These are phyloP conservation scores for Pentalonia nigronervosa DNA, from an alignment of 1,140 invertebrate species.

Conservation along the genomic window DNA sequence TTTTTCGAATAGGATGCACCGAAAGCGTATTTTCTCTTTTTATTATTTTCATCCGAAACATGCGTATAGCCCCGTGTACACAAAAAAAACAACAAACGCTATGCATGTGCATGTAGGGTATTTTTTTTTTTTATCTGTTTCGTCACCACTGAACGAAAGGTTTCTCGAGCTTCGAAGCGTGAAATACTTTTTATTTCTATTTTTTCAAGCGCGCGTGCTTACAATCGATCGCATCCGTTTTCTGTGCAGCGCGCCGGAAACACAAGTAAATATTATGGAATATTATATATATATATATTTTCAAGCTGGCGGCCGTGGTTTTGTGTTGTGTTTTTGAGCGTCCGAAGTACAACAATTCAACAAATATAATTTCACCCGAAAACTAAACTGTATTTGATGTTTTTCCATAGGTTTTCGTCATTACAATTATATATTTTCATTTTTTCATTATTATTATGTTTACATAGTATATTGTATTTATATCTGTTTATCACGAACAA, in stretches of 20 bases:
- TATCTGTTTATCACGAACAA: neutral
- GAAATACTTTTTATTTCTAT: conserved; percentile 10
- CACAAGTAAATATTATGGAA: neutral
- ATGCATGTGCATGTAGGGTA: neutral
- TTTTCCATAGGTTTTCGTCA: neutral
- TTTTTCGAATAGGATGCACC: conserved; percentile 6
- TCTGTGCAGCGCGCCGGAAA: neutral
- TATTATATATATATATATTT: neutral
- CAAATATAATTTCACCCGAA: neutral
- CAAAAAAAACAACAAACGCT: neutral
- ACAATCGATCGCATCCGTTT: neutral
- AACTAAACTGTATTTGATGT: neutral
- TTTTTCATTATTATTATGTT: neutral
- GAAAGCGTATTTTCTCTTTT: neutral
- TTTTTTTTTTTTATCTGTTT: neutral
- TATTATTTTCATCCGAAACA: neutral
- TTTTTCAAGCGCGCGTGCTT: neutral
- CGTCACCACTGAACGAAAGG: neutral
- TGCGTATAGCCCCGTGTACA: neutral
- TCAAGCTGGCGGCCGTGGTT: neutral
- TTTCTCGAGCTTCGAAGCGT: neutral
- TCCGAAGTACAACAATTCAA: neutral
- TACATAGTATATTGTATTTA: neutral
- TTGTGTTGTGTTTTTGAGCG: neutral
- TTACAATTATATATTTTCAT: neutral